Conservation (phyloP, 2,797 vertebrate species). For the Leptodactylus fallax region DNA sequence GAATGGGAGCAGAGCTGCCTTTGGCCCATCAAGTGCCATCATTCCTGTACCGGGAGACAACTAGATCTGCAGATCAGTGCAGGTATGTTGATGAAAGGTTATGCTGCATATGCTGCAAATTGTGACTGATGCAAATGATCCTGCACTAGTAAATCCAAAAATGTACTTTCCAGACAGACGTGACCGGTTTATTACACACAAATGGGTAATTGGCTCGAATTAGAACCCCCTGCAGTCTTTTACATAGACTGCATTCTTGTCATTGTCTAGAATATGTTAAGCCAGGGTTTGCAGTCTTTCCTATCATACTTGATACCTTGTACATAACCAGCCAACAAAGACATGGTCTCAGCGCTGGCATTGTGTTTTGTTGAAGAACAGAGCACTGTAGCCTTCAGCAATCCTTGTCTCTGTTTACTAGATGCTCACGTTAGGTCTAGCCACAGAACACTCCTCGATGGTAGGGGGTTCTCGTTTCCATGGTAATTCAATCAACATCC, state of each 20-base stretch:
- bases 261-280: background rate
- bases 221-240: background rate
- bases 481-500: conserved; percentile 59
- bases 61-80: too few relatives aligned
- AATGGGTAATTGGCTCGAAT: background rate
- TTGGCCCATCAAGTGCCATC: too few relatives aligned
- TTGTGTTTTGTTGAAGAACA: conserved; percentile 25
- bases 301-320: background rate
- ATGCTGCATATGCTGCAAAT: too few relatives aligned
- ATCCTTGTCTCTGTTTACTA: conserved; percentile 19
- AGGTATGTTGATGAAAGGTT: too few relatives aligned
- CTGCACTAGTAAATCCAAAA: too few relatives aligned
- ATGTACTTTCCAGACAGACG: too few relatives aligned
- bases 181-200: too few relatives aligned
- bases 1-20: too few relatives aligned
- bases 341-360: background rate
- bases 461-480: conserved; percentile 52
- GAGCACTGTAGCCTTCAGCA: conserved; percentile 3
- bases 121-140: too few relatives aligned
- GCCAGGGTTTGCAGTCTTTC: background rate
- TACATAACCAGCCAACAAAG: background rate
- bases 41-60: too few relatives aligned
- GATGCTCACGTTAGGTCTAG: conserved; percentile 28
- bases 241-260: background rate
- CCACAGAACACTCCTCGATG: conserved; percentile 1